A percentile compares a stretch with the other conserved stretches of the same genome.
Evolutionary conservation across 2,888 invertebrate genomes (phyloP).

Genomic region (Drosophila robusta): DNA sequence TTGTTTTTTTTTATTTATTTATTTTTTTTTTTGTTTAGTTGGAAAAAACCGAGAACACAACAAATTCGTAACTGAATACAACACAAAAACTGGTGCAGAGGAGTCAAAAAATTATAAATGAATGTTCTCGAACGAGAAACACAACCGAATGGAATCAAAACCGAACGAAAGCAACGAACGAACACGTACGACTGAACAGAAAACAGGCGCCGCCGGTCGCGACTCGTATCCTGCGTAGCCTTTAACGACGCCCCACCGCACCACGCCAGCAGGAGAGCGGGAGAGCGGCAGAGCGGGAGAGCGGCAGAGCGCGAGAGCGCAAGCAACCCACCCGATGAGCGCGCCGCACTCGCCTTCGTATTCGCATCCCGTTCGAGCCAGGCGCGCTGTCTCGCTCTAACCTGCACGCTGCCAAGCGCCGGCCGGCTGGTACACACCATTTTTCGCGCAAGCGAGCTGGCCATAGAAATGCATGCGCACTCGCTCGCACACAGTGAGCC

Average conservation of each 20-base stretch:
- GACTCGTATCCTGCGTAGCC: slow-evolving; percentile 54
- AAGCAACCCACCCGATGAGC: slow-evolving; percentile 49
- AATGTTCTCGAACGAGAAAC: slow-evolving; percentile 83
- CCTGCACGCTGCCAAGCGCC: slow-evolving; percentile 16
- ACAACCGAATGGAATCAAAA: slow-evolving; percentile 82
- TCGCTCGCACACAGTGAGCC: background rate
- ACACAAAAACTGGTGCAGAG: slow-evolving; percentile 83
- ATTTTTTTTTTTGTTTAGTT: slow-evolving; percentile 43
- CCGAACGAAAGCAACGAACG: slow-evolving; percentile 85
- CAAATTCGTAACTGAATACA: slow-evolving; percentile 82
- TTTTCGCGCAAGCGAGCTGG: slow-evolving; percentile 54
- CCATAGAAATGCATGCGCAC: slow-evolving; percentile 17
- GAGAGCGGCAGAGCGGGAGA: slow-evolving; percentile 11
- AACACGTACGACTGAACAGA: slow-evolving; percentile 82
- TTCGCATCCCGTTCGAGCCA: background rate
- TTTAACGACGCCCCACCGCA: slow-evolving; percentile 30
- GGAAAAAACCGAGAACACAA: slow-evolving; percentile 81
- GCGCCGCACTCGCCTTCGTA: background rate
- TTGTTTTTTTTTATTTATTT: slow-evolving; percentile 17
- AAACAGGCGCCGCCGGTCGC: slow-evolving; percentile 47
- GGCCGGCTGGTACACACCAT: slow-evolving; percentile 68
- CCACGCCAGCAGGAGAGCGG: slow-evolving; percentile 7
- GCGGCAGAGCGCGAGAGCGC: slow-evolving; percentile 8
- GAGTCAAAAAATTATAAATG: slow-evolving; percentile 84
- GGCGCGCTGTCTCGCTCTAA: slow-evolving; percentile 36